Conservation (phyloP, 2,113 vertebrate species). For the Pygoscelis antarcticus region DNA sequence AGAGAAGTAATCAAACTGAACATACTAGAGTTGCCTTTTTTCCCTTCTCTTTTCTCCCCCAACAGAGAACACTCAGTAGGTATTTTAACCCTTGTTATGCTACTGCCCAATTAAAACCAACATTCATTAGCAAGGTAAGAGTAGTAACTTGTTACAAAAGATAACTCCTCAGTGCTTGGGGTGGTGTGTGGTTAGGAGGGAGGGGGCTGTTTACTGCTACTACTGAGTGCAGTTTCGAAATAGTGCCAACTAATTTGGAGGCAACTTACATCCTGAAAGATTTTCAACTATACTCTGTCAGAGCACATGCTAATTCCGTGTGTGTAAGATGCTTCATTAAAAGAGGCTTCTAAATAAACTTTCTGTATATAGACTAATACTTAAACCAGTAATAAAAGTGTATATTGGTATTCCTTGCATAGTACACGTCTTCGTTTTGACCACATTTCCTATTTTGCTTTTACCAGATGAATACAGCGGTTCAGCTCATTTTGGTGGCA, state of each 20-base stretch:
- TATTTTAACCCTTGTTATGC: slow-evolving; percentile 99
- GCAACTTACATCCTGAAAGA: not conserved
- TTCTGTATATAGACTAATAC: not conserved
- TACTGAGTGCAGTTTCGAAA: not conserved
- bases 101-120: slow-evolving; percentile 95
- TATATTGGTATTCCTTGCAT: not conserved
- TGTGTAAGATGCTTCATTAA: not conserved
- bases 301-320: rapidly evolving
- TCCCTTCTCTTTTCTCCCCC: not conserved
- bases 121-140: slow-evolving; percentile 96
- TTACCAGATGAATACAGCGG: slow-evolving; percentile 90
- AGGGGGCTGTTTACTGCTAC: not conserved
- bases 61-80: slow-evolving; percentile 90
- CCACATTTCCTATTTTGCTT: not conserved
- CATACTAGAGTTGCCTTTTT: not conserved
- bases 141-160: not conserved
- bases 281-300: rapidly evolving
- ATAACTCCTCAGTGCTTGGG: not conserved
- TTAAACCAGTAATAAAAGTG: not conserved
- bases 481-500: slow-evolving; percentile 92
- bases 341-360: not conserved
- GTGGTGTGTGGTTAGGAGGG: not conserved
- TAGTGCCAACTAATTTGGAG: not conserved
- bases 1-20: not conserved
- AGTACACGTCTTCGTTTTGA: not conserved